Percentiles rank a stretch among this genome's conserved stretches.
These are phyloP conservation scores for Ptyas mucosa DNA, from an alignment of 2,113 vertebrate genomes.

Conservation along the genomic window DNA sequence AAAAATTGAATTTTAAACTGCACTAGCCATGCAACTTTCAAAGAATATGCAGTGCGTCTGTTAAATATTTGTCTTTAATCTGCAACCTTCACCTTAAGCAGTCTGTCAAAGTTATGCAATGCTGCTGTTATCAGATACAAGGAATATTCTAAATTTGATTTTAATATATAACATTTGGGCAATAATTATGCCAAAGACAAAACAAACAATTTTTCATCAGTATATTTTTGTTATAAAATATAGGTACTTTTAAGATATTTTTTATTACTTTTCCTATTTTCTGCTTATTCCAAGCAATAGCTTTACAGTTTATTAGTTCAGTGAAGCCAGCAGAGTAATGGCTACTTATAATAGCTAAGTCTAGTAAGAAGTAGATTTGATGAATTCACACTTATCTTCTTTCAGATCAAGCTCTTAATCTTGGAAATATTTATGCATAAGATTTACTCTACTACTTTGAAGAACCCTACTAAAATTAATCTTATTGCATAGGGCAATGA, in stretches of 20 bases:
- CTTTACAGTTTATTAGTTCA: neutral
- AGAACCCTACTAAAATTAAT: neutral
- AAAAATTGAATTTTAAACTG: neutral
- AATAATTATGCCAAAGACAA: slow-evolving; percentile 29
- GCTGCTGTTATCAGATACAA: neutral
- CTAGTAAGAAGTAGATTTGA: neutral
- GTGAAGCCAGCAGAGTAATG: neutral
- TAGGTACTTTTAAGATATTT: neutral
- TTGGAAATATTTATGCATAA: slow-evolving; percentile 2
- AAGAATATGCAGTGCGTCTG: neutral
- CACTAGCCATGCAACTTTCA: neutral
- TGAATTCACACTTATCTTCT: neutral
- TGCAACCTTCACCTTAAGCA: neutral
- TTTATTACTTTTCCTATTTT: neutral
- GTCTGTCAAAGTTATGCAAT: neutral
- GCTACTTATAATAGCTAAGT: neutral
- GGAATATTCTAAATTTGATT: neutral
- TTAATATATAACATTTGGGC: neutral
- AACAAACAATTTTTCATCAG: neutral
- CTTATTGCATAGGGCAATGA: neutral
- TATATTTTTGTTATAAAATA: neutral
- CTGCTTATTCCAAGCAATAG: neutral
- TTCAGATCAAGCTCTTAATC: neutral
- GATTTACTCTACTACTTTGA: neutral
- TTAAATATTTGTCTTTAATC: neutral